Evolutionary conservation across 2,113 vertebrate genomes (phyloP).

Genomic region (Pseudorhombus dupliciocellatus): DNA sequence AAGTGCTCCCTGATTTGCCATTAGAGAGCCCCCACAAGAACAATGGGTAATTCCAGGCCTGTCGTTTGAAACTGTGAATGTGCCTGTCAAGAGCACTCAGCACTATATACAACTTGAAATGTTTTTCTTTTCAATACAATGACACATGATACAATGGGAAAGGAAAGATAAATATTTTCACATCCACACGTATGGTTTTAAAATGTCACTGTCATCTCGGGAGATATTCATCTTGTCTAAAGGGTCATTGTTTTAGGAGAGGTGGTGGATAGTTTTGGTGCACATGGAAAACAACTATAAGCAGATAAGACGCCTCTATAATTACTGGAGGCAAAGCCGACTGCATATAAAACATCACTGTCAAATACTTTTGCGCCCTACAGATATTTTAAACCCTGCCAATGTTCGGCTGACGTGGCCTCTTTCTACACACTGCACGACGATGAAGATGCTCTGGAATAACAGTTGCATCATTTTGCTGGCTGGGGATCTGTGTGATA

Average conservation of each 20-base stretch:
- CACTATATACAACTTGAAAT: slow-evolving; percentile 19
- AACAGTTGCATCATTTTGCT: slow-evolving; percentile 7
- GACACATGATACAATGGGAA: slow-evolving; percentile 20
- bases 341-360: neutral
- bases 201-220: slow-evolving; percentile 6
- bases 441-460: neutral
- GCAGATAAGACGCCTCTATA: slow-evolving; percentile 10
- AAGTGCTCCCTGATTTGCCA: slow-evolving; percentile 56
- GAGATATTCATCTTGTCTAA: neutral
- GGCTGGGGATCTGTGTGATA: slow-evolving; percentile 29
- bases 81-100: slow-evolving; percentile 50
- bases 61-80: slow-evolving; percentile 38
- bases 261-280: neutral
- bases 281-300: neutral
- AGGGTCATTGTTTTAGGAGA: neutral
- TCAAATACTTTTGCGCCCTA: neutral
- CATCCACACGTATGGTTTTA: neutral
- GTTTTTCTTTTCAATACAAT: slow-evolving; percentile 23
- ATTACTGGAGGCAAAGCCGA: slow-evolving; percentile 5
- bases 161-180: neutral
- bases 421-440: slow-evolving; percentile 7
- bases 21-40: slow-evolving; percentile 50
- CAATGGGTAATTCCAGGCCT: slow-evolving; percentile 56
- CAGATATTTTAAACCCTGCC: too few relatives aligned
- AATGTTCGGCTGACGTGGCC: neutral